Percentiles rank a stretch among this genome's conserved stretches.
phyloP scores from a whole-genome alignment of 2,113 vertebrate species.

The Heterotis niloticus region DNA sequence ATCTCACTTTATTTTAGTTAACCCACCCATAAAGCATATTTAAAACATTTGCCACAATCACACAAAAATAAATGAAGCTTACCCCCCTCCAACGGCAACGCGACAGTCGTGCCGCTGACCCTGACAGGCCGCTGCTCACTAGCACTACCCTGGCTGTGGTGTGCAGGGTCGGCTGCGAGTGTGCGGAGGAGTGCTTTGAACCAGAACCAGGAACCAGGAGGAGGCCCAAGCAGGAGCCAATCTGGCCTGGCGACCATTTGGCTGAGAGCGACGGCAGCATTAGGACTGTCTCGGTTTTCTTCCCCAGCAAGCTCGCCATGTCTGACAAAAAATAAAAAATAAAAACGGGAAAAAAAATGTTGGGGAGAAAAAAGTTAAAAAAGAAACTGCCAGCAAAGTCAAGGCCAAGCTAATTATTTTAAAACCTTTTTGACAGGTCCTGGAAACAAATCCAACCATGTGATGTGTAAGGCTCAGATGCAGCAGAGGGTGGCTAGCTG shows the following conservation, averaged over 20 bases:
- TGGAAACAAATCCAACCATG: constrained; percentile 47
- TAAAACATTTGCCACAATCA: background rate
- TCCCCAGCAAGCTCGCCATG: constrained; percentile 45
- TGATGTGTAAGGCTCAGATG: background rate
- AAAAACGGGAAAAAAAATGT: constrained; percentile 56
- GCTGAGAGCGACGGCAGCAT: constrained; percentile 61
- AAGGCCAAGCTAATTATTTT: constrained; percentile 46
- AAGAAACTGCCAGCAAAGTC: constrained; percentile 48
- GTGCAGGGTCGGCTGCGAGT: constrained; percentile 46
- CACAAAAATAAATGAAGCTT: background rate
- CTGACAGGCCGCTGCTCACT: background rate
- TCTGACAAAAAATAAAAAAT: constrained; percentile 50
- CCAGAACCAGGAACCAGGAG: constrained; percentile 39
- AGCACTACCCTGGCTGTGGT: constrained; percentile 1
- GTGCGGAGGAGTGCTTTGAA: constrained; percentile 45
- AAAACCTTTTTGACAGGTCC: constrained; percentile 52
- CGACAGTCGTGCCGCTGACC: background rate
- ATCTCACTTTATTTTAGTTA: constrained; percentile 5
- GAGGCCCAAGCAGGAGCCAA: constrained; percentile 54
- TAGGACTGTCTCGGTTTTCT: constrained; percentile 64
- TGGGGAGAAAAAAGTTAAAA: constrained; percentile 55
- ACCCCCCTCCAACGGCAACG: too few relatives aligned
- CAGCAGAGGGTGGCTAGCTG: too few relatives aligned
- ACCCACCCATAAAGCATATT: background rate
- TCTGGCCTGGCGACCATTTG: constrained; percentile 65